phyloP scores from a whole-genome alignment of 2,888 invertebrate species.

The Parapristionchus giblindavisi region DNA sequence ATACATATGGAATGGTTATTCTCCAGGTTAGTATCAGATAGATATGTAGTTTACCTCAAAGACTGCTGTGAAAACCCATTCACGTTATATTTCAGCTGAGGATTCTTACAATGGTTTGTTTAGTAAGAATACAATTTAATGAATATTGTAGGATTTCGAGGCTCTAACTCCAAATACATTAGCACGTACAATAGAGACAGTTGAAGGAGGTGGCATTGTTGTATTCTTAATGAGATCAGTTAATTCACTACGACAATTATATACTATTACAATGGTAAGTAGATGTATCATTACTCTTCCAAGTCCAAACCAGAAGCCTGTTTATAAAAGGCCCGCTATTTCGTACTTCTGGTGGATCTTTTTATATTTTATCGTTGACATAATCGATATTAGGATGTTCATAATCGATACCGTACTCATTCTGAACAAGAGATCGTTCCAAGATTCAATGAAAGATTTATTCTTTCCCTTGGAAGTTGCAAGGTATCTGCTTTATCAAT shows the following conservation, averaged over 20 bases:
- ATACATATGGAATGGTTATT: constrained; percentile 94
- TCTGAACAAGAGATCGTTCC: constrained; percentile 89
- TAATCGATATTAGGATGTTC: constrained; percentile 88
- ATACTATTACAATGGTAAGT: constrained; percentile 87
- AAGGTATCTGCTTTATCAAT: constrained; percentile 51
- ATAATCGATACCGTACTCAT: constrained; percentile 91
- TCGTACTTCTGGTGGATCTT: no score
- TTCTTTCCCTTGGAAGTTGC: constrained; percentile 88
- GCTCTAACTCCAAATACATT: constrained; percentile 94
- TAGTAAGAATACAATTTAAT: constrained; percentile 39
- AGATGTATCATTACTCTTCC: not conserved
- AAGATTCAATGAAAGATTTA: constrained; percentile 94
- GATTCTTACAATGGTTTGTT: constrained; percentile 4
- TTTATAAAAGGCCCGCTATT: no score
- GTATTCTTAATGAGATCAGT: constrained; percentile 86
- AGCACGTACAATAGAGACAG: constrained; percentile 95
- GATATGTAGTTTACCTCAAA: not conserved
- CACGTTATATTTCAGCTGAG: no score
- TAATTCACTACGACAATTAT: constrained; percentile 88
- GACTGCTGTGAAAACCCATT: not conserved
- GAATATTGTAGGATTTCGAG: constrained; percentile 94
- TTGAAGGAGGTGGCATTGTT: constrained; percentile 90
- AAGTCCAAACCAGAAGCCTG: not conserved
- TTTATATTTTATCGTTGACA: constrained; percentile 12
- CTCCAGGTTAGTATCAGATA: constrained; percentile 78